Evolutionary conservation across 2,888 invertebrate genomes (phyloP).

Genomic region (Brenthis ino): DNA sequence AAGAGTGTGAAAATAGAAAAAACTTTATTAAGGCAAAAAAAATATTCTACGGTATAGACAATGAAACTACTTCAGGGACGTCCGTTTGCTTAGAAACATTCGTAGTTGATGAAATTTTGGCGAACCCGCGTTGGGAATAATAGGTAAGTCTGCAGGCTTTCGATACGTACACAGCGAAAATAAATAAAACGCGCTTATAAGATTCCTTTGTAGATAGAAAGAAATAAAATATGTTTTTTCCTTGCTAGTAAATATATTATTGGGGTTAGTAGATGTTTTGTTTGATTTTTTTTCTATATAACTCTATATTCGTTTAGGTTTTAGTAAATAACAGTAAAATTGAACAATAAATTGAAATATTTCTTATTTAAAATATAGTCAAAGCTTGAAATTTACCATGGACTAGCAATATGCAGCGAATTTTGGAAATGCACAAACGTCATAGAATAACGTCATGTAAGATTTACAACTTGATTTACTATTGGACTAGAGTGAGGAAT

Average conservation of each 20-base stretch:
- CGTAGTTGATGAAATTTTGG: slow-evolving; percentile 33
- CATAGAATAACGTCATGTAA: slow-evolving; percentile 3
- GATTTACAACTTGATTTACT: slow-evolving; percentile 19
- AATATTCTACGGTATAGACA: slow-evolving; percentile 3
- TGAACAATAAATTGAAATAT: too few relatives aligned
- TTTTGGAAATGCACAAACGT: slow-evolving; percentile 4
- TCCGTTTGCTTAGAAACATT: slow-evolving; percentile 28
- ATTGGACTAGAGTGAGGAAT: slow-evolving; percentile 16
- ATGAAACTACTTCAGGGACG: not conserved
- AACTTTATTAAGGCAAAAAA: not conserved
- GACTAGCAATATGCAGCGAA: not conserved
- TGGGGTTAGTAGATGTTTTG: too few relatives aligned
- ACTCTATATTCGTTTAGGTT: too few relatives aligned
- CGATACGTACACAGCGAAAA: slow-evolving; percentile 27
- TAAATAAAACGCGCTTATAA: slow-evolving; percentile 29
- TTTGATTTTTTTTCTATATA: too few relatives aligned
- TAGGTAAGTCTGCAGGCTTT: slow-evolving; percentile 23
- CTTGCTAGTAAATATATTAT: too few relatives aligned
- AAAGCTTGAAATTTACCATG: too few relatives aligned
- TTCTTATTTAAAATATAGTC: too few relatives aligned
- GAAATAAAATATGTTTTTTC: slow-evolving; percentile 20
- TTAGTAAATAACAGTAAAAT: too few relatives aligned
- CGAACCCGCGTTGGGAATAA: slow-evolving; percentile 31
- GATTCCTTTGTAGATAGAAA: slow-evolving; percentile 17
- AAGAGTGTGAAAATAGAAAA: not conserved